These are phyloP conservation scores for Aleiodes leptofemur DNA, from an alignment of 2,888 invertebrate genomes.

Conservation along the genomic window DNA sequence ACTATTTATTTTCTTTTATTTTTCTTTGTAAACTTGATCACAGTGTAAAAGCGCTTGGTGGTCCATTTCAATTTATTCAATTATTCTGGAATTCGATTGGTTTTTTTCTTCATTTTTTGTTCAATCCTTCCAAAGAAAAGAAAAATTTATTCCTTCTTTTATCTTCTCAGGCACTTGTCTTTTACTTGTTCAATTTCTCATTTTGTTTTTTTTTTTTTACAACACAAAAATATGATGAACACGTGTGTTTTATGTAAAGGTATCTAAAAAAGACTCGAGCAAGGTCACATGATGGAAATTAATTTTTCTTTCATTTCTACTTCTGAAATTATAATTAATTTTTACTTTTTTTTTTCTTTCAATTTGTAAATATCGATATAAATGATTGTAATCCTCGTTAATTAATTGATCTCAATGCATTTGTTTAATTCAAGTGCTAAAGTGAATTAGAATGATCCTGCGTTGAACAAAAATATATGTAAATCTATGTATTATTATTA, in stretches of 20 bases:
- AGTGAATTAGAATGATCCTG: conserved; percentile 19
- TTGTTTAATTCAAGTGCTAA: conserved; percentile 4
- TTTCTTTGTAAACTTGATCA: conserved; percentile 71
- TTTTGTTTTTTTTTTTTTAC: conserved; percentile 43
- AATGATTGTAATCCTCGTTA: conserved; percentile 22
- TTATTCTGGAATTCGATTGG: conserved; percentile 44
- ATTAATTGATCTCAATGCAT: conserved; percentile 1
- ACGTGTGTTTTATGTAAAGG: conserved; percentile 46
- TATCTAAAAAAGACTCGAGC: conserved; percentile 33
- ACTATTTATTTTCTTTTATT: conserved; percentile 60
- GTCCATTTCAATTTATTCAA: conserved; percentile 48
- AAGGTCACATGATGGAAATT: conserved; percentile 31
- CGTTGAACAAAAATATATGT: conserved; percentile 26
- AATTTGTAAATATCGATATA: conserved; percentile 9
- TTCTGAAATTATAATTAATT: conserved; percentile 8
- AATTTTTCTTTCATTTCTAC: background rate
- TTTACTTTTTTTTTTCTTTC: background rate
- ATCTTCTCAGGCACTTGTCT: conserved; percentile 62
- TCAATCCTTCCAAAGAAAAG: background rate
- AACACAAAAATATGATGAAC: conserved; percentile 68
- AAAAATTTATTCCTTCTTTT: conserved; percentile 3
- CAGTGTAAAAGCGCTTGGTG: conserved; percentile 69
- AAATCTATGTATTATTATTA: conserved; percentile 21
- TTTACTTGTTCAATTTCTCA: conserved; percentile 12
- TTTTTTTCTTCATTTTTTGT: conserved; percentile 26